Percentiles rank a stretch among this genome's conserved stretches.
Conservation (phyloP, 2,888 invertebrate genomes). For the Diadegma fenestrale region DNA sequence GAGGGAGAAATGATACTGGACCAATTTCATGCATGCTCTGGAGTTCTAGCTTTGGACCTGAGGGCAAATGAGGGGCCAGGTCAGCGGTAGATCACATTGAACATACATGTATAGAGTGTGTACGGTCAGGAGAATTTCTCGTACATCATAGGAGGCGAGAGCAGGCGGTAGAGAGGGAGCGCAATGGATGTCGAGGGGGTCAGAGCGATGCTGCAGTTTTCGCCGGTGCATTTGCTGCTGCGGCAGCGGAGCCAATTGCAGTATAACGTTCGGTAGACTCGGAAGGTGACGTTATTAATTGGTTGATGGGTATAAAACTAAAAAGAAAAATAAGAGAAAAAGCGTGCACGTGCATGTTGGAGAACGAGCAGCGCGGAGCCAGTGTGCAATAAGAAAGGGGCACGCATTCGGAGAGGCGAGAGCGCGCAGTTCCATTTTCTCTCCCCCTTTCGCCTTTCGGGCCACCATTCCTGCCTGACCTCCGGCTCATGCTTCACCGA, state of each 20-base stretch:
- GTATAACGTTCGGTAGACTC: constrained; percentile 46
- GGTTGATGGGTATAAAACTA: constrained; percentile 75
- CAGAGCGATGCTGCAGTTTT: constrained; percentile 35
- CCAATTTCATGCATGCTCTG: constrained; percentile 50
- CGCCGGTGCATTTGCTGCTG: constrained; percentile 43
- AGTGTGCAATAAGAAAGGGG: constrained; percentile 56
- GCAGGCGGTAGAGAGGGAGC: constrained; percentile 20
- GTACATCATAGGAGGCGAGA: constrained; percentile 3
- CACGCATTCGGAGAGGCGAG: constrained; percentile 55
- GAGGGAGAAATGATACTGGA: constrained; percentile 36
- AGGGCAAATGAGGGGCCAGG: constrained; percentile 56
- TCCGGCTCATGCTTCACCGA: constrained; percentile 57
- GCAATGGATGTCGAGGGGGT: constrained; percentile 42
- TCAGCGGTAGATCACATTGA: constrained; percentile 33
- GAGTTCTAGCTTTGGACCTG: constrained; percentile 49
- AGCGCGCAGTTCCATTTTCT: constrained; percentile 50
- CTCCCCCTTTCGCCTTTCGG: constrained; percentile 32
- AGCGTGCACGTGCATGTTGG: constrained; percentile 54
- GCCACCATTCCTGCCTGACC: constrained; percentile 70
- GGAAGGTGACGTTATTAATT: constrained; percentile 82
- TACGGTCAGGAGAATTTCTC: constrained; percentile 20
- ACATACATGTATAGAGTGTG: constrained; percentile 9
- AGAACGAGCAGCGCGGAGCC: constrained; percentile 61
- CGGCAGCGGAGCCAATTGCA: constrained; percentile 51
- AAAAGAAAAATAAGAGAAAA: constrained; percentile 66